Base-by-base conservation (phyloP, 2,888 invertebrate genomes). In the Epistrophella euchroma region DNA sequence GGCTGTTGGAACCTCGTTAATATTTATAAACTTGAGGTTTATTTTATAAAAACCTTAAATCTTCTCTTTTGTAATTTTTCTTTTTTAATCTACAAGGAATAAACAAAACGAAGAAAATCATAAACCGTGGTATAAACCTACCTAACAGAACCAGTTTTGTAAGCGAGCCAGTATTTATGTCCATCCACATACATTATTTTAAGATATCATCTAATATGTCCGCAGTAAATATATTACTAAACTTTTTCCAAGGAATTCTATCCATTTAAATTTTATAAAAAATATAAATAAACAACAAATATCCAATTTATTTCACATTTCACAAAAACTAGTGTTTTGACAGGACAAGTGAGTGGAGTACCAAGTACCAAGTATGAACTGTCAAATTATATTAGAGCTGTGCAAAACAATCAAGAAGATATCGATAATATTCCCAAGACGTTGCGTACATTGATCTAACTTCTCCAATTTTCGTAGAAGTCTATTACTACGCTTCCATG, bases 101-200 rank as follows among this genome's bases (percentile, higher is more conserved):
- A 22, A 56, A 22, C 17, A 50, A 73, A 35, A 35, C 25, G 28
- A 32, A 2, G 22, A 52, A 52, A 45, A 17, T 17, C 17, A 17
- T 17, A 3, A n/a, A n/a, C n/a, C n/a, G n/a, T n/a, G n/a, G n/a
- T n/a, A n/a, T n/a, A n/a, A 17, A 66, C 50, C 9, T 80, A 90
- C 90, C 88, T 89, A 11, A 88, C 88, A 7, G 87, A 75, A 11
- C 88, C 88, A 60, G 89, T 89, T 73, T 88, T 89, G 56, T 89
- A 89, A 0, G 89, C 89, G 15, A 89, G 73, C 90, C 90, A 90
- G 45, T 89, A 90, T 80, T 90, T 90, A 68, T 88, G 89, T 4
- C 89, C 90, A 66, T 89, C 89, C 1, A 88, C 77, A 72, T 88
- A 89, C 90, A 90, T 90, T 62, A 43, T 56, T 73, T 9, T 35